Conservation (phyloP, 2,797 vertebrate species). For the Glossophaga mutica region DNA sequence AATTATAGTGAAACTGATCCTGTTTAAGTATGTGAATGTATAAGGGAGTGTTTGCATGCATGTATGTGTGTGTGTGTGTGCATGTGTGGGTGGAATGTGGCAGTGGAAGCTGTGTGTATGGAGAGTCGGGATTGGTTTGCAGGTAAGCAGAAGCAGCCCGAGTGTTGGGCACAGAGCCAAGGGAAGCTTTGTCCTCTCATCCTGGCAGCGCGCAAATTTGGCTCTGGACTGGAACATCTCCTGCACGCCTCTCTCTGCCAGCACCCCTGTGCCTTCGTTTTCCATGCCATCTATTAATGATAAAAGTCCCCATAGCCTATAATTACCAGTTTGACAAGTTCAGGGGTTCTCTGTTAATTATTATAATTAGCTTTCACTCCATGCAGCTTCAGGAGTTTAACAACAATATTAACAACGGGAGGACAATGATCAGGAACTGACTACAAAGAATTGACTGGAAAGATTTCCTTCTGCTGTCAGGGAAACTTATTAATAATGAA, state of each 20-base stretch:
- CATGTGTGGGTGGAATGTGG: too few species aligned
- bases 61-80: neutral
- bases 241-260: conserved; percentile 18
- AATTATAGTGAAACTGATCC: neutral
- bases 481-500: neutral
- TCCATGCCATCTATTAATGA: conserved; percentile 79
- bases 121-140: neutral
- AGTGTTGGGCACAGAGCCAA: neutral
- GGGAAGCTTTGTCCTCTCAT: rapidly evolving
- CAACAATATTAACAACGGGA: conserved; percentile 83
- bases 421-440: conserved; percentile 72
- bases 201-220: neutral
- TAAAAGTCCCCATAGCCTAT: conserved; percentile 82
- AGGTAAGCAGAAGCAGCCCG: neutral
- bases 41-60: neutral
- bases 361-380: conserved; percentile 85
- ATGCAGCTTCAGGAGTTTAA: conserved; percentile 80
- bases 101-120: neutral
- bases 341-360: conserved; percentile 87
- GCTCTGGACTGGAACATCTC: neutral
- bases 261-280: conserved; percentile 60
- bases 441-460: conserved; percentile 49
- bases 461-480: conserved; percentile 64
- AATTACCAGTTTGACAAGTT: conserved; percentile 89
- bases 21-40: neutral